A percentile compares a stretch with the other conserved stretches of the same genome.
phyloP scores from a whole-genome alignment of 2,113 vertebrate genomes.

The Sinocyclocheilus anophthalmus region DNA sequence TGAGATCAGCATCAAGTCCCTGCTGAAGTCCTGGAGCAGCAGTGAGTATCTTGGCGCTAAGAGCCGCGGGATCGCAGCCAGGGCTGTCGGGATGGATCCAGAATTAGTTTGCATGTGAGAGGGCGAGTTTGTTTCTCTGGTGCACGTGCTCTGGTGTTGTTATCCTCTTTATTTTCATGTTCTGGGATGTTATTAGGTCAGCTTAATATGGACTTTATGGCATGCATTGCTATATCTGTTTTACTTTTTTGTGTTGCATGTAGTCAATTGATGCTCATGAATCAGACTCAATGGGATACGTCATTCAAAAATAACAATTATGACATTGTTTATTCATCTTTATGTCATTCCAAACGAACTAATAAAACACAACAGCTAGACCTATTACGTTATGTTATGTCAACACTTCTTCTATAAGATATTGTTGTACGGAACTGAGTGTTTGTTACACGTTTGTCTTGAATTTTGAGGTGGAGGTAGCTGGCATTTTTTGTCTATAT shows the following conservation, averaged over 20 bases:
- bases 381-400: not conserved
- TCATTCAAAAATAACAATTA: not conserved
- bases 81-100: not conserved
- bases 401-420: not conserved
- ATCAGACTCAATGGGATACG: not conserved
- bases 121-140: not conserved
- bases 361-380: not conserved
- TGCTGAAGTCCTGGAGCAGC: conserved; percentile 72
- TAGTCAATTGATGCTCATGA: not conserved
- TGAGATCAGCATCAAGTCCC: conserved; percentile 98
- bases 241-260: not conserved
- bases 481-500: conserved; percentile 11
- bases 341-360: not conserved
- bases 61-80: conserved; percentile 9
- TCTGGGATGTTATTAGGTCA: not conserved
- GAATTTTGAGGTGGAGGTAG: not conserved
- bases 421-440: not conserved
- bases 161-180: conserved; percentile 48
- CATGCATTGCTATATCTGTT: not conserved
- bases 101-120: conserved; percentile 1
- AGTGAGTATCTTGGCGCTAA: conserved; percentile 84
- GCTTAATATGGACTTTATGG: too few species aligned
- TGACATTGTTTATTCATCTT: not conserved
- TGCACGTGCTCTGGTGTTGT: conserved; percentile 54
- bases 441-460: not conserved